These are phyloP conservation scores for Galleria mellonella DNA, from an alignment of 1,140 invertebrate species.

Conservation along the genomic window DNA sequence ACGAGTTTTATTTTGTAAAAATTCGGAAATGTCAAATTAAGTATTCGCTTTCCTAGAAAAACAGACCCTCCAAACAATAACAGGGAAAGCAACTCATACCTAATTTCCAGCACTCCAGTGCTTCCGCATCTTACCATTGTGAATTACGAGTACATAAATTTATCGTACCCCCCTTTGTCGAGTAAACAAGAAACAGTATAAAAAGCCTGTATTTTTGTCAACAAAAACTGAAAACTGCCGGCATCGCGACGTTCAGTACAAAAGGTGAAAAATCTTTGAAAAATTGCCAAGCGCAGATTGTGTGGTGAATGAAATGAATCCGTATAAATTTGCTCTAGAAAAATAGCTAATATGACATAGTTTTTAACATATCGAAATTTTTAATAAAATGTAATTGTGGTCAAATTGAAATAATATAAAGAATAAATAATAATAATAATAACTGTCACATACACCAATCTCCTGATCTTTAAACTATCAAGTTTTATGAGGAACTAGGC, in stretches of 20 bases:
- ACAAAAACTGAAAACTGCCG: conserved; percentile 3
- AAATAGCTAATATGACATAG: background rate
- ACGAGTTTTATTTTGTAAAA: no score
- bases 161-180: background rate
- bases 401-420: background rate
- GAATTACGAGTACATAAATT: background rate
- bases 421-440: background rate
- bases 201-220: background rate
- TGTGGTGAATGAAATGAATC: background rate
- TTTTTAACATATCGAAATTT: background rate
- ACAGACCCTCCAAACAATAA: no score
- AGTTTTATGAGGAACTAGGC: no score
- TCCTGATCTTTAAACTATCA: no score
- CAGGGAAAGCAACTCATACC: background rate
- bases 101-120: background rate
- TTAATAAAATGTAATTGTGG: background rate
- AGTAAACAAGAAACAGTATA: conserved; percentile 2
- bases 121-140: background rate
- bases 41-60: no score
- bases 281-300: background rate
- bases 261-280: conserved; percentile 1
- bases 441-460: background rate
- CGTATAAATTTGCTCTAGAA: background rate
- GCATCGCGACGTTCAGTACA: background rate
- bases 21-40: no score